Conservation (phyloP, 2,888 invertebrate species). For the Caenorhabditis sp. region DNA sequence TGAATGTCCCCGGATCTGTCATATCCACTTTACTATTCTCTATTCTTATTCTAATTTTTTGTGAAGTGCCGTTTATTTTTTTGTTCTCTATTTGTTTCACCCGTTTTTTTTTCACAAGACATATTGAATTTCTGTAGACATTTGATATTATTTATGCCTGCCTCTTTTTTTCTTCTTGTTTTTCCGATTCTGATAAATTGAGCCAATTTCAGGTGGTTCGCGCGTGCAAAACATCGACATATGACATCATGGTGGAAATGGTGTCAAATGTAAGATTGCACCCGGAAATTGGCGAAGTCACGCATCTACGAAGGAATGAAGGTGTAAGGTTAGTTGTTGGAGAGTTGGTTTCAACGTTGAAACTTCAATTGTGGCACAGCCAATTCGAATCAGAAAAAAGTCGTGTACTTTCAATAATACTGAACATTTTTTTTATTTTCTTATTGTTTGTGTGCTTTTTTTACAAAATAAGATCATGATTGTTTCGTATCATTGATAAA, state of each 20-base stretch:
- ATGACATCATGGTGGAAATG: slow-evolving; percentile 11
- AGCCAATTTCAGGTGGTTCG: background rate
- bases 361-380: too few species aligned
- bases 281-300: background rate
- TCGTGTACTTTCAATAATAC: too few species aligned
- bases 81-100: background rate
- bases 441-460: too few species aligned
- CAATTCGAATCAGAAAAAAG: too few species aligned
- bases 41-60: background rate
- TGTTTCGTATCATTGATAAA: too few species aligned
- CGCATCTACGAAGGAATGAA: slow-evolving; percentile 3
- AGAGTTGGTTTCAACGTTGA: too few species aligned
- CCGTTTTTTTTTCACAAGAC: too few species aligned
- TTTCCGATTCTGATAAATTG: background rate
- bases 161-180: background rate
- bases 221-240: background rate
- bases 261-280: slow-evolving; percentile 5
- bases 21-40: background rate
- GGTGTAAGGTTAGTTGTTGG: slow-evolving; percentile 4
- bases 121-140: background rate
- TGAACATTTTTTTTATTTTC: too few species aligned
- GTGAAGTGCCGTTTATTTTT: background rate
- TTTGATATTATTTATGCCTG: background rate
- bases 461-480: too few species aligned
- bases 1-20: background rate